Evolutionary conservation across 2,888 invertebrate genomes (phyloP), one percentile per base, ranked within the genome.

Genomic region (Rutpela maculata): DNA sequence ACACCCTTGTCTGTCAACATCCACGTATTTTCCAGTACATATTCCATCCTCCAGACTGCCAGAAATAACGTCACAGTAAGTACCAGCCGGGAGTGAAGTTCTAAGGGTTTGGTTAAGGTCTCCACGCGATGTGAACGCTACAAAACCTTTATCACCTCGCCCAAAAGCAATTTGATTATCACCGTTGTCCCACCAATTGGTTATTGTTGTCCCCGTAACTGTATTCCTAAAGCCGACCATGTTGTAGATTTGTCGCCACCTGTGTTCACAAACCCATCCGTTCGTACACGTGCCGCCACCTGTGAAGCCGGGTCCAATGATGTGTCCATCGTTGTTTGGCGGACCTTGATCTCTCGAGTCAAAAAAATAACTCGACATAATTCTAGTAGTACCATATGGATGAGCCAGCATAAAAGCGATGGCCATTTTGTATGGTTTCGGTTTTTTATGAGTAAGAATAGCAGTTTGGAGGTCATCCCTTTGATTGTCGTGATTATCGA

Each of bases 281-380:
- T 93, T 93, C 0, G 91, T 91, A 85, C 96, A 96, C 0, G 91
- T 90, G 0, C 90, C 90, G 78, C 95, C 94, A 9, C 91, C 86
- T 82, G 94, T 93, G 78, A 95, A 93, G 26, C 89, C 89, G 0
- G 95, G 94, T 0, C 94, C 92, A 18, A 93, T 88, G n/a, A 94
- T 92, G 76, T 93, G 92, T 10, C 92, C 93, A n/a, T 90, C 87
- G 80, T 95, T 93, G 85, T 92, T 91, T 0, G 96, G 96, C 0
- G 96, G 95, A 83, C 88, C 87, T 83, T 87, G 85, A 84, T 94
- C 93, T 9, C 91, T 91, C 75, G 93, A 83, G 0, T 88, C 86
- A 89, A 97, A 98, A 66, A 87, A 91, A 86, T 93, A 98, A 81
- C 97, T 97, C 87, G 97, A 97, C 97, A 98, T 98, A 96, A 98